These are phyloP conservation scores for Acleris literana DNA, from an alignment of 2,888 invertebrate genomes.

Conservation along the genomic window DNA sequence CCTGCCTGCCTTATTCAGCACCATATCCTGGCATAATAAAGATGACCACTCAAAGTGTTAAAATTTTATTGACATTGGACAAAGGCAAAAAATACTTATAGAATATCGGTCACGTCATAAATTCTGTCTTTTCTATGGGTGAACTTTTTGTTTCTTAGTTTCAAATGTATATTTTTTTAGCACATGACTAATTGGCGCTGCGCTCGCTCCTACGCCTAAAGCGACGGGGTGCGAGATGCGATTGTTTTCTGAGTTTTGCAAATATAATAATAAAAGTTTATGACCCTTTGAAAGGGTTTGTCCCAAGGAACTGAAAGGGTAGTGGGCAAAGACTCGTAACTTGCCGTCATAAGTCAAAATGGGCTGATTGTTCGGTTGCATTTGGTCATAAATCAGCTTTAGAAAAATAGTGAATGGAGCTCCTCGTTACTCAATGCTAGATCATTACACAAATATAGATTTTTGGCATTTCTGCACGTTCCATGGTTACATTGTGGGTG, in stretches of 20 bases:
- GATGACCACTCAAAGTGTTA: conserved; percentile 69
- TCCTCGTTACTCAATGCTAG: conserved; percentile 74
- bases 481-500: conserved; percentile 72
- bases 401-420: conserved; percentile 70
- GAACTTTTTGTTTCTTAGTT: conserved; percentile 68
- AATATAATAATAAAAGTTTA: conserved; percentile 82
- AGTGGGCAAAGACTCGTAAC: conserved; percentile 64
- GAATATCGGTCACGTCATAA: conserved; percentile 66
- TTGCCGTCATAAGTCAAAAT: conserved; percentile 74
- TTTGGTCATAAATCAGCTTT: conserved; percentile 78
- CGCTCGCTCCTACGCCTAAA: conserved; percentile 50
- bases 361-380: conserved; percentile 76
- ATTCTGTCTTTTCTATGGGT: conserved; percentile 62
- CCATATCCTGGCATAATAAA: conserved; percentile 48
- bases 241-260: conserved; percentile 75
- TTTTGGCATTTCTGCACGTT: conserved; percentile 79
- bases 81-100: conserved; percentile 67
- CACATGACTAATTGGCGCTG: conserved; percentile 76
- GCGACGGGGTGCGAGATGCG: conserved; percentile 68
- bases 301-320: conserved; percentile 74
- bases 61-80: conserved; percentile 72
- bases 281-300: conserved; percentile 81
- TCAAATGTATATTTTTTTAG: conserved; percentile 66
- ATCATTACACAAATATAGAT: conserved; percentile 83
- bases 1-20: conserved; percentile 48